Conservation (phyloP, 2,797 vertebrate genomes). For the Semaprochilodus insignis region DNA sequence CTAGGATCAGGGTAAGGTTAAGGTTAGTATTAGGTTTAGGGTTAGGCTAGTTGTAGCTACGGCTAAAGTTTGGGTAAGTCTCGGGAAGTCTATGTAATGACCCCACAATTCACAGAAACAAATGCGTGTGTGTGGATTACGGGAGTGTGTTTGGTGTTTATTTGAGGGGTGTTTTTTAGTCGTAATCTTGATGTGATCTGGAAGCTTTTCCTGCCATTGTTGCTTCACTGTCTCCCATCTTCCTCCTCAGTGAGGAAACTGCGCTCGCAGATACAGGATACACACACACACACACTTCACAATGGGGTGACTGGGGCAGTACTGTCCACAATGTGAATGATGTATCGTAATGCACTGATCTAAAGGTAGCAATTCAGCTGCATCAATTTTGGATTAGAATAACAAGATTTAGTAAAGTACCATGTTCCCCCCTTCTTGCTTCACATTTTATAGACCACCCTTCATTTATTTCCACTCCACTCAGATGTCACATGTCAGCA, state of each 20-base stretch:
- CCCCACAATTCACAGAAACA: background rate
- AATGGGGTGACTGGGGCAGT: background rate
- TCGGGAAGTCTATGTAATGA: background rate
- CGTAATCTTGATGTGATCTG: slow-evolving; percentile 74
- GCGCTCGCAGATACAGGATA: slow-evolving; percentile 66
- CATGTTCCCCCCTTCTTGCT: too few species aligned
- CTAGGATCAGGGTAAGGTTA: too few species aligned
- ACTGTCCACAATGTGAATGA: background rate
- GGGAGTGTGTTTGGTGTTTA: slow-evolving; percentile 66
- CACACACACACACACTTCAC: slow-evolving; percentile 29
- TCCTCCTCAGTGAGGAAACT: slow-evolving; percentile 72
- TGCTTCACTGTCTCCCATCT: slow-evolving; percentile 77
- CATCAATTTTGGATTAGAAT: background rate
- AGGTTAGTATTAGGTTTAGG: too few species aligned
- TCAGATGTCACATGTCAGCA: too few species aligned
- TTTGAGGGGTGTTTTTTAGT: slow-evolving; percentile 56
- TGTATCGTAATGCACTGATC: background rate
- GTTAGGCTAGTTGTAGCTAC: too few species aligned
- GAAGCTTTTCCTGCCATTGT: slow-evolving; percentile 81
- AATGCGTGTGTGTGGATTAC: background rate
- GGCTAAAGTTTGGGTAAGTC: too few species aligned
- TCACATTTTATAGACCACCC: too few species aligned
- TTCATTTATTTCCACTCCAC: too few species aligned
- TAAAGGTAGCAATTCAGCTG: background rate
- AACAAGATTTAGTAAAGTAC: too few species aligned